Base-by-base conservation (phyloP, 2,113 vertebrate species). In the Desmodus rotundus region DNA sequence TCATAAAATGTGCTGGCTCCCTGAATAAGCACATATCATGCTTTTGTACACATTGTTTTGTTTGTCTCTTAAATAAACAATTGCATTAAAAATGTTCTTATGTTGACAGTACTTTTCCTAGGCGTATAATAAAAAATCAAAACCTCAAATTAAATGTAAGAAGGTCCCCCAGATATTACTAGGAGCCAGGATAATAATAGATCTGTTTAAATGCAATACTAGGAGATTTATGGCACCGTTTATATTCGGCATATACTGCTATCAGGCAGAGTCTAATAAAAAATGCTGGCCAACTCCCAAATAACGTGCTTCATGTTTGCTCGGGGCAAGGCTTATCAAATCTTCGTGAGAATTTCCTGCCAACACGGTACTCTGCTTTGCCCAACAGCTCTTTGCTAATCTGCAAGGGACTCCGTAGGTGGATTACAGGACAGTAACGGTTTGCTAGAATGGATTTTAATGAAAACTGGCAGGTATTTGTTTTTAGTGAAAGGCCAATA, bases 401-500 rank as follows among this genome's bases (percentile, higher is more conserved):
- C 54, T 89, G 16, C 50, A 31, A 95, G 78, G 28, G 9, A n/a
- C 38, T 82, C 81, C 43, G 28, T 33, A 76, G 54, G 19, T 87
- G 47, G 68, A 61, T 47, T 45, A 38, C 4, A 96, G 15, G 17
- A 68, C 20, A 77, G 50, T 78, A 41, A 91, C 14, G 28, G 43
- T 93, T 97, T 93, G 20, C 72, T 83, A 76, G 74, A 74, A 72
- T 91, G 20, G n/a, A 50, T 24, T 86, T 81, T 70, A 91, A 89
- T 95, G 74, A 96, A 80, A 85, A 45, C 12, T 84, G 94, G 63
- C 36, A 97, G 36, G n/a, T 58, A 54, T 89, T 86, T 95, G 15
- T 67, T 80, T 91, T 95, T 89, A 88, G 93, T 92, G 86, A 96
- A 72, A 95, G 68, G 17, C 65, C 78, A 89, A n/a, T 58, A 89